Conservation (phyloP, 1,140 invertebrate species). For the Camponotus floridanus region DNA sequence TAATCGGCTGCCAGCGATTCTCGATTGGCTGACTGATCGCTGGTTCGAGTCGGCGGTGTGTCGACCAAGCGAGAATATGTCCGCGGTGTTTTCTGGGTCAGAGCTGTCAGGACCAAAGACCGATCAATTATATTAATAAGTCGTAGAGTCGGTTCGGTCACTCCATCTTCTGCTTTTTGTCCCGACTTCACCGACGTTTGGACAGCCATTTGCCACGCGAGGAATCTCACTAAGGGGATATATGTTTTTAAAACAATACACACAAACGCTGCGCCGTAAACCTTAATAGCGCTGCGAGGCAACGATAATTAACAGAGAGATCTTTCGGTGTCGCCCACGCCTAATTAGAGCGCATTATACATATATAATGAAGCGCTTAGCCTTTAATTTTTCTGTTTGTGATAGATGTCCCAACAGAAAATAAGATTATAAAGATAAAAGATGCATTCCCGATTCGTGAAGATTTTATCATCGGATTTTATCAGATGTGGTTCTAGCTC, state of each 20-base stretch:
- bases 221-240: slow-evolving; percentile 12
- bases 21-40: slow-evolving; percentile 52
- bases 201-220: slow-evolving; percentile 59
- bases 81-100: slow-evolving; percentile 71
- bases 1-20: slow-evolving; percentile 46
- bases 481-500: slow-evolving; percentile 1
- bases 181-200: slow-evolving; percentile 15
- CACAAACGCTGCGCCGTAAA: slow-evolving; percentile 18
- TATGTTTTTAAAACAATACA: slow-evolving; percentile 60
- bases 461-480: slow-evolving; percentile 49
- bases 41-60: slow-evolving; percentile 5
- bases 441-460: background rate
- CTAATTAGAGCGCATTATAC: slow-evolving; percentile 72
- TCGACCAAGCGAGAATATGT: slow-evolving; percentile 42
- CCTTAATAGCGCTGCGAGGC: slow-evolving; percentile 52
- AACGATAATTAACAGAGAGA: slow-evolving; percentile 64
- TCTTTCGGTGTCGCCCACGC: slow-evolving; percentile 50
- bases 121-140: slow-evolving; percentile 78
- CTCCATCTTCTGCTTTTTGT: slow-evolving; percentile 30
- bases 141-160: slow-evolving; percentile 25
- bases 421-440: slow-evolving; percentile 38
- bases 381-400: slow-evolving; percentile 29
- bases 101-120: slow-evolving; percentile 70
- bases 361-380: slow-evolving; percentile 53
- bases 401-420: background rate